These are phyloP conservation scores for Drosophila diplacantha DNA, from an alignment of 2,888 invertebrate genomes.

Conservation along the genomic window DNA sequence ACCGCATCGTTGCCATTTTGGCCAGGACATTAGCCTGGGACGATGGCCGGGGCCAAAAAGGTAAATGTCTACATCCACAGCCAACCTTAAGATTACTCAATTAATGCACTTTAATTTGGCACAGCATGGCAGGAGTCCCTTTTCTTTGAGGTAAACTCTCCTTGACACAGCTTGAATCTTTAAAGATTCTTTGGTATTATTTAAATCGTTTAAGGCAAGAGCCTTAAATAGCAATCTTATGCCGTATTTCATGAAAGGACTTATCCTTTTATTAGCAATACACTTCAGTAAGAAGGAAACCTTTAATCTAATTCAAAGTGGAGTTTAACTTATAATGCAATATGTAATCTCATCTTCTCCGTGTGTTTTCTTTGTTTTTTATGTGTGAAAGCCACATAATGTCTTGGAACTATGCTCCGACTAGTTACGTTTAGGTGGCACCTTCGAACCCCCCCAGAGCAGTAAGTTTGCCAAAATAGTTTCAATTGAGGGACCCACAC, in stretches of 20 bases:
- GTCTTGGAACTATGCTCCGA: not conserved
- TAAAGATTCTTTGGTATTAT: too few species aligned
- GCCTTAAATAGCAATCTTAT: too few species aligned
- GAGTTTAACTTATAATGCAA: not conserved
- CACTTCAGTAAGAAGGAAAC: too few species aligned
- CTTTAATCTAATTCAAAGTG: not conserved
- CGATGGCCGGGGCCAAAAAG: constrained; percentile 48
- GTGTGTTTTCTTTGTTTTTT: not conserved
- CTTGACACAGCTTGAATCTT: not conserved
- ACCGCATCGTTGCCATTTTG: constrained; percentile 24
- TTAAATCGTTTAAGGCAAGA: too few species aligned
- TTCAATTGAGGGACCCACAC: constrained; percentile 2
- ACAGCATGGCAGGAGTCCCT: constrained; percentile 23
- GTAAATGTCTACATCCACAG: constrained; percentile 54
- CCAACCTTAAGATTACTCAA: constrained; percentile 67
- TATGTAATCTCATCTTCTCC: not conserved
- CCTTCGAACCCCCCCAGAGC: not conserved
- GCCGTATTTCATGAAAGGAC: not conserved
- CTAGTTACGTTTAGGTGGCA: not conserved
- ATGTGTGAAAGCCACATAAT: not conserved
- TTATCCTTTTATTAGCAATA: too few species aligned
- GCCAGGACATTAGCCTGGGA: constrained; percentile 46
- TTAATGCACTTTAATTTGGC: constrained; percentile 64
- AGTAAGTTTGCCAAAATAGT: constrained; percentile 6
- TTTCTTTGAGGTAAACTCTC: not conserved